These are phyloP conservation scores for Drosophila serrata DNA, from an alignment of 1,140 invertebrate species.

Conservation along the genomic window DNA sequence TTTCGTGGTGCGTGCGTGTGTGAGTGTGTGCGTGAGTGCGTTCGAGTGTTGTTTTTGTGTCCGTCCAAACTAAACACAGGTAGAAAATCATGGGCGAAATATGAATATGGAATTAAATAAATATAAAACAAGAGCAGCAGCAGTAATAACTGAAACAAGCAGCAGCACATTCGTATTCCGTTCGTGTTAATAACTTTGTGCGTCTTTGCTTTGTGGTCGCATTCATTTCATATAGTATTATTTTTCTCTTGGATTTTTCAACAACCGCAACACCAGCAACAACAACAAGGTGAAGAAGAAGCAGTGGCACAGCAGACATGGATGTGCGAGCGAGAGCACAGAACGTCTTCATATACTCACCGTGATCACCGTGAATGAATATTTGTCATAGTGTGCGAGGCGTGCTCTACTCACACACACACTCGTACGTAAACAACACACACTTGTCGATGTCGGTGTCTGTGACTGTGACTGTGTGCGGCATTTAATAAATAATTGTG, in stretches of 20 bases:
- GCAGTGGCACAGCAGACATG: constrained; percentile 43
- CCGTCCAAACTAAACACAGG: constrained; percentile 75
- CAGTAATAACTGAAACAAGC: constrained; percentile 19
- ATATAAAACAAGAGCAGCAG: constrained; percentile 44
- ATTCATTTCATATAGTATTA: constrained; percentile 74
- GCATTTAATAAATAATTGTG: constrained; percentile 50
- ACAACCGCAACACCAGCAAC: constrained; percentile 34
- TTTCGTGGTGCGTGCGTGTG: constrained; percentile 40
- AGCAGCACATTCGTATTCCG: constrained; percentile 52
- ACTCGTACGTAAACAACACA: constrained; percentile 30
- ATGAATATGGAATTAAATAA: constrained; percentile 56
- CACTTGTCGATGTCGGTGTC: constrained; percentile 31
- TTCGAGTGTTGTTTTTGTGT: constrained; percentile 69
- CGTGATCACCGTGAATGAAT: constrained; percentile 76
- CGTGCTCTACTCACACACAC: constrained; percentile 34
- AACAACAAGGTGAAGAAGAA: constrained; percentile 18
- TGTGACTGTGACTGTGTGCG: constrained; percentile 39
- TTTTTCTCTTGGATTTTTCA: constrained; percentile 73
- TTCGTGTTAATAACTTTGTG: constrained; percentile 74
- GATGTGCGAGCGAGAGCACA: constrained; percentile 69
- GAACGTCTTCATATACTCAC: constrained; percentile 53
- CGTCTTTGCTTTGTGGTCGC: constrained; percentile 73
- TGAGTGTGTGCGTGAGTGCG: constrained; percentile 37
- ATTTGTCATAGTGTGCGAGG: constrained; percentile 68
- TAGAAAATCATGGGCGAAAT: constrained; percentile 67